Evolutionary conservation across 2,797 vertebrate genomes (phyloP).

Genomic region (Gymnothorax javanicus): DNA sequence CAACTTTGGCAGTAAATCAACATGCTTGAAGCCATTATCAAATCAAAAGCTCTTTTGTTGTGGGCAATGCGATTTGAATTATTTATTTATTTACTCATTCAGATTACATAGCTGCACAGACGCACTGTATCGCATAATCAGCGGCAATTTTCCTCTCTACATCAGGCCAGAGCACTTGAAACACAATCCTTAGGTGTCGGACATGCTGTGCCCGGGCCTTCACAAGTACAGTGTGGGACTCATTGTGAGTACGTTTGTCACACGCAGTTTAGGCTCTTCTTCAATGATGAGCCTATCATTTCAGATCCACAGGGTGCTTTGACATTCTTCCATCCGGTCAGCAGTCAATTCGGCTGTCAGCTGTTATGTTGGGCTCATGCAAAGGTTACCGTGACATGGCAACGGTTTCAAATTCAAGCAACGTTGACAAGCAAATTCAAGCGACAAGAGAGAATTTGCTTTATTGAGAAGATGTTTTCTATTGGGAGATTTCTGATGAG

Average conservation of each 20-base stretch:
- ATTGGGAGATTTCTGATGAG: neutral
- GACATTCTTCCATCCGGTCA: neutral
- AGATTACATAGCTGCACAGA: conserved; percentile 14
- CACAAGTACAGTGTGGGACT: neutral
- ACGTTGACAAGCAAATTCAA: neutral
- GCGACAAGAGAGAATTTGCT: too few relatives aligned
- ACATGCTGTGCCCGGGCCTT: neutral
- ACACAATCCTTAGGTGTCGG: neutral
- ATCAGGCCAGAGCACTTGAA: neutral
- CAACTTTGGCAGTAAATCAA: neutral
- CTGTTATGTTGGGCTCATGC: neutral
- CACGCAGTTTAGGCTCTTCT: neutral
- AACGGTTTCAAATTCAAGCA: neutral
- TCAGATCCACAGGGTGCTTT: neutral
- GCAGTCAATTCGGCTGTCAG: neutral
- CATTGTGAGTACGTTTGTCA: neutral
- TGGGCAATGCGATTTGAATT: neutral
- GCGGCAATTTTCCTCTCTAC: neutral
- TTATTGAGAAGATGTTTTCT: neutral
- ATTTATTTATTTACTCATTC: conserved; percentile 8
- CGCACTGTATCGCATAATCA: conserved; percentile 3
- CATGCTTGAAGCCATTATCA: conserved; percentile 6
- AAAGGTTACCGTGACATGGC: neutral
- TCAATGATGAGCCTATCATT: neutral
- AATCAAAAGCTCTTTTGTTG: conserved; percentile 15